Conservation (phyloP, 64 coral and sea anemone species). For the Anthopleura sola region DNA sequence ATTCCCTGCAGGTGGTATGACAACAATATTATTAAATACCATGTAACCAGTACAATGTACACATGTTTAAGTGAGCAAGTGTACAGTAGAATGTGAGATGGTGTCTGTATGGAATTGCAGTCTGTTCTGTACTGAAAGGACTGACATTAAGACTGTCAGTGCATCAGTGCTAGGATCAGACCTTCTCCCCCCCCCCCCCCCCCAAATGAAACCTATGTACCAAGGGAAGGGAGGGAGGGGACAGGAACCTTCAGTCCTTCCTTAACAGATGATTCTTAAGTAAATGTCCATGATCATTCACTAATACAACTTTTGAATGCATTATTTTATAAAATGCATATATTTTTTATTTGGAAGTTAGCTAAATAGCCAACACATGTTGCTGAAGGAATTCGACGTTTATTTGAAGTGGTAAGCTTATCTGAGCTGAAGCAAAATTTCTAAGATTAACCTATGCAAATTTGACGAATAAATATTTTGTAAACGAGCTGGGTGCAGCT, state of each 20-base stretch:
- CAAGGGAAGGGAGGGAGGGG: background rate
- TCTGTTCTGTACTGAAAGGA: no score
- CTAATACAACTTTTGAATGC: background rate
- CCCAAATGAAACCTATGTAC: background rate
- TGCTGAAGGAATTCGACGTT: background rate
- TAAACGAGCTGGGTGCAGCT: background rate
- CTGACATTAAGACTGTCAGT: no score
- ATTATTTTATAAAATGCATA: background rate
- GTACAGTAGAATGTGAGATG: no score
- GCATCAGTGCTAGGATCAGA: no score
- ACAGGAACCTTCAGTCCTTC: background rate
- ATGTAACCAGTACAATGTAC: background rate
- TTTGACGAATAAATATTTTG: background rate
- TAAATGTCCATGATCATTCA: background rate
- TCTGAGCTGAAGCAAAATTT: no score
- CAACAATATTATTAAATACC: no score
- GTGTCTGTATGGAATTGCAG: no score
- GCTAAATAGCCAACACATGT: background rate
- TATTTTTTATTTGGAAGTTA: background rate
- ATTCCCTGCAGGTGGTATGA: slow-evolving; percentile 76
- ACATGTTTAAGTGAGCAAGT: no score
- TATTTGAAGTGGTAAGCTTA: background rate
- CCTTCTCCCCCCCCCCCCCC: no score
- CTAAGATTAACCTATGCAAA: background rate
- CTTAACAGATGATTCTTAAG: no score